phyloP scores from a whole-genome alignment of 2,888 invertebrate genomes.

The Nezara viridula region DNA sequence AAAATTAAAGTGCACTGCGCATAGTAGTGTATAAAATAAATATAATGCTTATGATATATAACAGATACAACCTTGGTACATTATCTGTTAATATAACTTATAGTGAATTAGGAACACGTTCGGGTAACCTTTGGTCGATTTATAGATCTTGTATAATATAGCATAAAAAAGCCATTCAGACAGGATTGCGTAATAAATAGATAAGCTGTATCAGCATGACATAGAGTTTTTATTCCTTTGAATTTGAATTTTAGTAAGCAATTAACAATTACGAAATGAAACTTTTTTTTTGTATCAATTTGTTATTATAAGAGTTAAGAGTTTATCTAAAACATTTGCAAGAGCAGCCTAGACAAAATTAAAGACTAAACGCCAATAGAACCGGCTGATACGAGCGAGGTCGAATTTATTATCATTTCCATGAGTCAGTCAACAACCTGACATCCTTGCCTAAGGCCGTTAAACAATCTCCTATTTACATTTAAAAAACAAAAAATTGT shows the following conservation, averaged over 20 bases:
- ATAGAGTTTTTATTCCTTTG: neutral
- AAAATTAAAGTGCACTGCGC: too few species aligned
- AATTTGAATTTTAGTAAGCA: neutral
- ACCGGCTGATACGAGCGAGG: neutral
- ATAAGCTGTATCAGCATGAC: neutral
- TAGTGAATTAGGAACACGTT: too few species aligned
- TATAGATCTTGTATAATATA: too few species aligned
- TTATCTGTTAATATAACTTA: too few species aligned
- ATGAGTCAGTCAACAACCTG: slow-evolving; percentile 20
- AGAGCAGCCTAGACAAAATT: neutral
- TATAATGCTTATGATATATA: too few species aligned
- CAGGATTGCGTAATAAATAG: neutral
- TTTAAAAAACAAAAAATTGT: neutral
- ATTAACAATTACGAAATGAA: neutral
- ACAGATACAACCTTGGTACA: too few species aligned
- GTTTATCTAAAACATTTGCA: neutral
- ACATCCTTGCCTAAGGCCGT: neutral
- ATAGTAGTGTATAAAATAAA: too few species aligned
- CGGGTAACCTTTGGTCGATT: too few species aligned
- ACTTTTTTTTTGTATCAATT: neutral
- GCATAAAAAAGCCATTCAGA: neutral
- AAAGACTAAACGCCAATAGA: neutral
- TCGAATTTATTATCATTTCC: slow-evolving; percentile 1
- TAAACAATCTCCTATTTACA: neutral
- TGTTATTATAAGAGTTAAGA: neutral